Evolutionary conservation across 2,113 vertebrate genomes (phyloP).

Genomic region (Chitala chitala): DNA sequence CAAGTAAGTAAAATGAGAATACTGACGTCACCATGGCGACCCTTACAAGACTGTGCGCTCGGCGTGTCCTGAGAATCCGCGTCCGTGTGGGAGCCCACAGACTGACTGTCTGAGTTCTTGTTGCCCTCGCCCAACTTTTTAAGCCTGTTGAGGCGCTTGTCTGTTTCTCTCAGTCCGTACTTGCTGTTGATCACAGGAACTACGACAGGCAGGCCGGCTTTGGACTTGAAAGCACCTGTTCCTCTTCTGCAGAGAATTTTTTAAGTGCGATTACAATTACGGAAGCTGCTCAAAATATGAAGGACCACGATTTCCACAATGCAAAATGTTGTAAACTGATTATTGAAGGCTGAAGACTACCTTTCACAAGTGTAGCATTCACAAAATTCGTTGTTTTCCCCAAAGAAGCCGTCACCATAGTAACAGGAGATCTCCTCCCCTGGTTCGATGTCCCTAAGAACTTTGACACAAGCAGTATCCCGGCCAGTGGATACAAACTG

Average conservation of each 20-base stretch:
- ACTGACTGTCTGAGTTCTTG: slow-evolving; percentile 88
- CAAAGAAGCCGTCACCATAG: slow-evolving; percentile 97
- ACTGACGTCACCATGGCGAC: neutral
- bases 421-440: slow-evolving; percentile 99
- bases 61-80: slow-evolving; percentile 96
- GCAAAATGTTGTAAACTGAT: neutral
- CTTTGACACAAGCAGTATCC: slow-evolving; percentile 98
- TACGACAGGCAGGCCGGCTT: slow-evolving; percentile 84
- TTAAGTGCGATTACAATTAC: neutral
- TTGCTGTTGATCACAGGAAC: slow-evolving; percentile 96
- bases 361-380: slow-evolving; percentile 99
- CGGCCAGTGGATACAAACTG: slow-evolving; percentile 98
- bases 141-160: slow-evolving; percentile 93
- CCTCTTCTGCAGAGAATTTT: slow-evolving; percentile 70
- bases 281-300: neutral
- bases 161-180: slow-evolving; percentile 95
- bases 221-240: slow-evolving; percentile 97
- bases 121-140: slow-evolving; percentile 92
- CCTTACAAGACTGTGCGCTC: slow-evolving; percentile 76
- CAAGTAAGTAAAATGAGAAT: too few species aligned
- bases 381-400: slow-evolving; percentile 97
- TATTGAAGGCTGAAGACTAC: slow-evolving; percentile 61
- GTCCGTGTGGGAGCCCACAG: slow-evolving; percentile 90
- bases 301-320: neutral
- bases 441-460: slow-evolving; percentile 91